Percentiles rank a stretch among this genome's conserved stretches.
phyloP scores from a whole-genome alignment of 2,113 vertebrate species.

The Hucho hucho region DNA sequence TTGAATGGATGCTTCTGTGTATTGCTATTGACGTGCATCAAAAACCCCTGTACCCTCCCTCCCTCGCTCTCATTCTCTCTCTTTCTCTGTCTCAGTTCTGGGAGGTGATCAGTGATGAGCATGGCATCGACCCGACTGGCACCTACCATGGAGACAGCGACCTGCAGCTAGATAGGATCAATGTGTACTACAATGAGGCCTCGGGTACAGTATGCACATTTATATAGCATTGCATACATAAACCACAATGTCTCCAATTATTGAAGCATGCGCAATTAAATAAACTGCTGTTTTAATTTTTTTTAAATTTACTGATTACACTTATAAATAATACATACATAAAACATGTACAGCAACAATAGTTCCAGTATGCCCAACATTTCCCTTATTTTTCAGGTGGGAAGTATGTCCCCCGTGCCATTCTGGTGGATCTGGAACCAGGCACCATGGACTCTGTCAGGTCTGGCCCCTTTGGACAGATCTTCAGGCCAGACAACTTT shows the following conservation, averaged over 20 bases:
- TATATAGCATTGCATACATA: background rate
- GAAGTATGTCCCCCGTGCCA: slow-evolving; percentile 81
- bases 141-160: slow-evolving; percentile 84
- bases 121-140: slow-evolving; percentile 86
- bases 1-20: too few species aligned
- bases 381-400: slow-evolving; percentile 59
- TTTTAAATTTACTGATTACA: too few species aligned
- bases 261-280: too few species aligned
- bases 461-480: slow-evolving; percentile 77
- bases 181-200: slow-evolving; percentile 90
- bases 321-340: background rate
- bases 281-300: too few species aligned
- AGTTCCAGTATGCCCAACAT: background rate
- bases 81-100: too few species aligned
- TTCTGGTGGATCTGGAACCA: slow-evolving; percentile 94
- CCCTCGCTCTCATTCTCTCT: background rate
- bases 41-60: too few species aligned
- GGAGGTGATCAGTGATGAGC: slow-evolving; percentile 79
- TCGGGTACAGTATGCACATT: slow-evolving; percentile 66
- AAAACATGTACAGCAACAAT: background rate
- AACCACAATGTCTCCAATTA: too few species aligned
- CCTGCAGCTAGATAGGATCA: slow-evolving; percentile 84
- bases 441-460: slow-evolving; percentile 97
- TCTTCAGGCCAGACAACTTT: slow-evolving; percentile 79
- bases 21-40: too few species aligned